Base-by-base conservation (phyloP, 2,888 invertebrate genomes). In the Myopa tessellatipennis region DNA sequence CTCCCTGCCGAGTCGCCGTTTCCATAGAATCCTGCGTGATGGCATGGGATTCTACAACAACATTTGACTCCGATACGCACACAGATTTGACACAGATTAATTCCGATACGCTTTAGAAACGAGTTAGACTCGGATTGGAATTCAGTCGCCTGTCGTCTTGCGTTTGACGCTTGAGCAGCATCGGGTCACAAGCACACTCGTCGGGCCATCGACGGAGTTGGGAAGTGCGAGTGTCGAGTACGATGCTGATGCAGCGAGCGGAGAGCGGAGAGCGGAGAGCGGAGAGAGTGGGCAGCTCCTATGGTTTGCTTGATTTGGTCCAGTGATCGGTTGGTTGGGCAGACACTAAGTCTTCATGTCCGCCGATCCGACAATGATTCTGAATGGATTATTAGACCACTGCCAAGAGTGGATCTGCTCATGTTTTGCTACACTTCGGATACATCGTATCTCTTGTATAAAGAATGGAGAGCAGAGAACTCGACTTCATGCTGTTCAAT, bases 81-180 rank as follows among this genome's bases (percentile, higher is more conserved):
- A n/a, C n/a, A n/a, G n/a, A n/a, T n/a, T 73, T 73, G 45, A 61
- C 50, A 61, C 63, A 45, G 72, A 26, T 26, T 26, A 26, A 26
- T 26, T 26, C 26, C 26, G 26, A 26, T 26, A 26, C 26, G 26
- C 26, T 26, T 1, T 26, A 26, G 26, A 73, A 61, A 2, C 45
- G 45, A 60, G 18, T 73, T 61, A 61, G 73, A 73, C 63, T 40
- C 40, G 71, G 58, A 26, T n/a, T 73, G 73, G 50, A 73, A 73
- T 73, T 73, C 63, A 73, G 61, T 73, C 45, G 63, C 26, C 36
- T 73, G 73, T 73, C 73, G 61, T 40, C 61, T 61, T 45, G 61
- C 61, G 60, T 73, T 73, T 73, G 40, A 73, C 73, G 61, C 73
- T 73, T 45, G 73, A 73, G 16, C 34, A 58, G 34, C 16, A 63